Base-by-base conservation (phyloP, 2,797 vertebrate genomes). In the Ceryle rudis region DNA sequence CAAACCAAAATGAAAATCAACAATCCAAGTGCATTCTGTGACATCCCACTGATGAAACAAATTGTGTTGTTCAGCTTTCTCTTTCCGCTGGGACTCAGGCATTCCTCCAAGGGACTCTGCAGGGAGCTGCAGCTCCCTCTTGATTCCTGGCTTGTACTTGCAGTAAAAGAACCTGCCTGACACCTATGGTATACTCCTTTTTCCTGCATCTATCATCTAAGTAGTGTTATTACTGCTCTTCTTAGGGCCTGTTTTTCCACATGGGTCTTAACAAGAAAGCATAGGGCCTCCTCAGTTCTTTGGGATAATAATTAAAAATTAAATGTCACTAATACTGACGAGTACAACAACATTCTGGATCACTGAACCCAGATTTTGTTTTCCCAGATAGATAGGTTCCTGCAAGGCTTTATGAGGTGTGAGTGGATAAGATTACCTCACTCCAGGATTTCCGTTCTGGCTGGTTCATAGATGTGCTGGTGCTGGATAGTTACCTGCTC, bases 361-460 rank as follows among this genome's bases (percentile, higher is more conserved):
- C 2, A 0, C 84, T 93, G 93, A 90, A 81, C 5, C 1, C 0
- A 0, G 46, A 62, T 84, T 94, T 86, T 74, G 70, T 44, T 92
- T 94, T 94, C 62, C 54, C 73, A 57, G 31, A 79, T 28, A 95
- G 82, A 86, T 49, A 74, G 18, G 7, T 39, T 94, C 13, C 72
- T 90, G 58, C n/a, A 81, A 60, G 42, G 16, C 33, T 92, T 96
- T 90, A 92, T 66, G 92, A 92, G 66, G 66, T 96, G 93, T 89
- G 83, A 94, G 58, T 33, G 70, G 83, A 55, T 78, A 81, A 81
- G 60, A 81, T 96, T 91, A 92, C 81, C 51, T 94, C 83, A 86
- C 62, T 33, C 26, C 58, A 79, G 73, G 62, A 86, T 93, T 96
- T 95, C 73, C 0, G 0, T 80, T 6, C 80, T 70, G 70, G 21